Conservation (phyloP, 2,888 invertebrate genomes). For the Acanthosepion lycidas region DNA sequence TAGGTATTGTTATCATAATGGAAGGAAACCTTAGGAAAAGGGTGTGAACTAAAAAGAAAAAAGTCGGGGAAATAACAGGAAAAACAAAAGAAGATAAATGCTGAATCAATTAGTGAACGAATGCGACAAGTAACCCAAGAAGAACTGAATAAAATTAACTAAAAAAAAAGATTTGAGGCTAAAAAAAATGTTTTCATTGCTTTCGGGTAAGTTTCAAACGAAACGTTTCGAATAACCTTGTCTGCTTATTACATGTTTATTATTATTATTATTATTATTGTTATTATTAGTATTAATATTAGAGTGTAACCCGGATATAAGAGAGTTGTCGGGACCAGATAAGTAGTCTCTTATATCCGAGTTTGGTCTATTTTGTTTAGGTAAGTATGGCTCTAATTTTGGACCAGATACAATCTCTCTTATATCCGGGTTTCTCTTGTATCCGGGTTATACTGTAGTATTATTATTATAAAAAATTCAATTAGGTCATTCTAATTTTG, state of each 20-base stretch:
- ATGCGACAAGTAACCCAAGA: not conserved
- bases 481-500: not conserved
- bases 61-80: not conserved
- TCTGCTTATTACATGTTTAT: not conserved
- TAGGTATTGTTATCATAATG: too few relatives aligned
- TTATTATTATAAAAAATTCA: not conserved
- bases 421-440: too few relatives aligned
- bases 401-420: too few relatives aligned
- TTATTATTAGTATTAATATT: too few relatives aligned
- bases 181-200: not conserved
- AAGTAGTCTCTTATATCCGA: too few relatives aligned
- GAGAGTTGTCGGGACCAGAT: too few relatives aligned
- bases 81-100: not conserved
- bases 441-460: too few relatives aligned
- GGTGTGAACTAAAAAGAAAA: not conserved
- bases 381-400: too few relatives aligned
- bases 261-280: not conserved
- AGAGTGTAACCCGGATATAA: too few relatives aligned
- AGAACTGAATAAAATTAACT: not conserved
- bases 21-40: not conserved
- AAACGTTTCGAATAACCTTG: not conserved
- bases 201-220: not conserved
- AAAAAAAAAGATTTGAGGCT: not conserved
- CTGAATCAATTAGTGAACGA: not conserved
- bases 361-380: too few relatives aligned